phyloP scores from a whole-genome alignment of 1,140 invertebrate genomes.

The Drosophila takahashii region DNA sequence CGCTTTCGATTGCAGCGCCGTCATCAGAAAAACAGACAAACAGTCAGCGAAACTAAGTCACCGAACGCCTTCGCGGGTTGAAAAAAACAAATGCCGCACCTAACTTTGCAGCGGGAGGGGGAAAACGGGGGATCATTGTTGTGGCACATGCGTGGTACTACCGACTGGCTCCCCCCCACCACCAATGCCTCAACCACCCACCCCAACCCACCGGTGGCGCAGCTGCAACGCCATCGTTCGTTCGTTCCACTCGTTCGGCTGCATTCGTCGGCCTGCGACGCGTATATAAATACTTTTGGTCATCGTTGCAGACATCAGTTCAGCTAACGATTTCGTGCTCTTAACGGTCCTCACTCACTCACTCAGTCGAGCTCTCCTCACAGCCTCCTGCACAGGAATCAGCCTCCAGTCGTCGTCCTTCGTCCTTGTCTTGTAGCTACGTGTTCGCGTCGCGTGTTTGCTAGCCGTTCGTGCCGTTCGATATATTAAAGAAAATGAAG shows the following conservation, averaged over 20 bases:
- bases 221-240: constrained; percentile 32
- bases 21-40: constrained; percentile 46
- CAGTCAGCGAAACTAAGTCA: constrained; percentile 60
- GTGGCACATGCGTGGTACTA: constrained; percentile 69
- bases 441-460: constrained; percentile 45
- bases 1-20: constrained; percentile 63
- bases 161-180: constrained; percentile 28
- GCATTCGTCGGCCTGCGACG: constrained; percentile 42
- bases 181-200: constrained; percentile 5
- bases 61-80: constrained; percentile 41
- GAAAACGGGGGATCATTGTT: constrained; percentile 36
- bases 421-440: constrained; percentile 37
- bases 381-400: constrained; percentile 44
- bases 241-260: constrained; percentile 31
- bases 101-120: constrained; percentile 7
- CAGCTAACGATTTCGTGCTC: constrained; percentile 81
- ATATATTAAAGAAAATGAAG: constrained; percentile 58
- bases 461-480: constrained; percentile 43
- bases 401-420: constrained; percentile 56
- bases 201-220: constrained; percentile 29
- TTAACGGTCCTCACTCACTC: constrained; percentile 68
- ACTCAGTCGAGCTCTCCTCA: constrained; percentile 37
- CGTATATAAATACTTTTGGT: constrained; percentile 84
- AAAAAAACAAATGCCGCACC: constrained; percentile 53
- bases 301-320: constrained; percentile 83